phyloP scores from a whole-genome alignment of 2,797 vertebrate genomes.

The Pagetopsis macropterus region DNA sequence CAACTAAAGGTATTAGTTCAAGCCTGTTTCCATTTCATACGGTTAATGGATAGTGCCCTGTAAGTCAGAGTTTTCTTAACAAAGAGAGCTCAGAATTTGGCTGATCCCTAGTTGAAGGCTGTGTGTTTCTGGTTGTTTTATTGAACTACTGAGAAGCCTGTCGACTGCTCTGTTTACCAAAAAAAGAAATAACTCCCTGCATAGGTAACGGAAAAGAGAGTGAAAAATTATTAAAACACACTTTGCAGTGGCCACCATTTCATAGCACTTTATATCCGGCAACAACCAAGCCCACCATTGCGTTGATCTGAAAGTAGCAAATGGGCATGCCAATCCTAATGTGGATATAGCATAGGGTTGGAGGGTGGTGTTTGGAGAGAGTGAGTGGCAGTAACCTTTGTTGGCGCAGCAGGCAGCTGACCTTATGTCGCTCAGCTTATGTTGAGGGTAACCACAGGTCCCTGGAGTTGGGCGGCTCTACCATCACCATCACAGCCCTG shows the following conservation, averaged over 20 bases:
- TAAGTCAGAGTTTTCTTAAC: conserved; percentile 26
- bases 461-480: conserved; percentile 36
- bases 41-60: conserved; percentile 25
- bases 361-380: conserved; percentile 7
- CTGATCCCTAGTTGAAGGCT: conserved; percentile 36
- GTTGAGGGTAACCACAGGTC: conserved; percentile 42
- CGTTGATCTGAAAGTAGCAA: conserved; percentile 25
- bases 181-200: not conserved
- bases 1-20: conserved; percentile 11
- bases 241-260: not conserved
- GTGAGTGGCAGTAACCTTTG: conserved; percentile 45
- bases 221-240: not conserved
- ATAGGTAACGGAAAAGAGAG: not conserved
- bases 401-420: conserved; percentile 28
- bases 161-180: not conserved
- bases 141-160: conserved; percentile 16
- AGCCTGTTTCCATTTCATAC: conserved; percentile 3
- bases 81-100: conserved; percentile 23
- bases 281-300: conserved; percentile 4
- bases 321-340: conserved; percentile 4
- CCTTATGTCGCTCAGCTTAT: conserved; percentile 49
- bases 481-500: conserved; percentile 34
- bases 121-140: conserved; percentile 31
- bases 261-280: not conserved
- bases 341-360: conserved; percentile 16